Evolutionary conservation across 2,888 invertebrate species (phyloP).

Genomic region (Sarcophaga rosellei): DNA sequence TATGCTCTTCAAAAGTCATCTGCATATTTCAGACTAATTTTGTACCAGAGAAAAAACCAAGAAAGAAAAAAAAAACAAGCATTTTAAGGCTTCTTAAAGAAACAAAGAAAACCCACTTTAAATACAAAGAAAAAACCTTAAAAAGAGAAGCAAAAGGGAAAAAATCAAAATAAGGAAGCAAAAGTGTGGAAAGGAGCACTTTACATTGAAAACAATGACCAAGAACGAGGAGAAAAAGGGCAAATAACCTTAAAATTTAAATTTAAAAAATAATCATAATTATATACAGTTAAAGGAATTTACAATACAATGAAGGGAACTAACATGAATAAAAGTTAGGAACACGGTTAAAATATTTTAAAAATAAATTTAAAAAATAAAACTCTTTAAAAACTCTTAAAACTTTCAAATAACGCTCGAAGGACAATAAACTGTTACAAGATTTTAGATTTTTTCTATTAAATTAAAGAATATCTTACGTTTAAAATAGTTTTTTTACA

Average conservation of each 20-base stretch:
- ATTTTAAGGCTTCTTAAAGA: slow-evolving; percentile 52
- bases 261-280: neutral
- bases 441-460: too few relatives aligned
- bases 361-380: too few relatives aligned
- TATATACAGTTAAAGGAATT: too few relatives aligned
- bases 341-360: too few relatives aligned
- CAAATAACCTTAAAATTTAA: neutral
- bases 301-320: too few relatives aligned
- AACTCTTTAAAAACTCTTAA: too few relatives aligned
- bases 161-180: slow-evolving; percentile 29
- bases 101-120: slow-evolving; percentile 18
- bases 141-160: neutral
- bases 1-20: slow-evolving; percentile 20
- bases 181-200: slow-evolving; percentile 45
- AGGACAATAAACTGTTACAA: too few relatives aligned
- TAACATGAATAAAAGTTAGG: too few relatives aligned
- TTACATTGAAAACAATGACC: neutral
- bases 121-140: neutral
- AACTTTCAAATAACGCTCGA: too few relatives aligned
- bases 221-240: neutral
- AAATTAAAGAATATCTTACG: too few relatives aligned
- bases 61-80: slow-evolving; percentile 24
- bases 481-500: too few relatives aligned
- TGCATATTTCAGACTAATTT: slow-evolving; percentile 61
- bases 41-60: slow-evolving; percentile 11